Percentiles rank a stretch among this genome's conserved stretches.
Conservation (phyloP, 2,113 vertebrate genomes). For the Lathamus discolor region DNA sequence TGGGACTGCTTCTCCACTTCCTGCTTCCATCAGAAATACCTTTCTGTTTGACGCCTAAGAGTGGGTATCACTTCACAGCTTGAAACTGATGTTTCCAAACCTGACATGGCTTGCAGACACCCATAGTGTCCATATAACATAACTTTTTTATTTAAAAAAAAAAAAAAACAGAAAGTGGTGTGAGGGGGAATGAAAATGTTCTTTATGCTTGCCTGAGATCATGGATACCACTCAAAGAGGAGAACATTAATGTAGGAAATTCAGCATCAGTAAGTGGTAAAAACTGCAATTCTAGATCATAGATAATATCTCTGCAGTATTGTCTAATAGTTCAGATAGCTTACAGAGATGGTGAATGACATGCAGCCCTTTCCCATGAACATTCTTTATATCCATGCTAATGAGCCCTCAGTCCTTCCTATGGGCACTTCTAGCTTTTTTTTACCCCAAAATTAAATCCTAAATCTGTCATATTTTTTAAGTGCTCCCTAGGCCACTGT, state of each 20-base stretch:
- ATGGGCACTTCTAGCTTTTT: not conserved
- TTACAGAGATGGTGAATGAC: not conserved
- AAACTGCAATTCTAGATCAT: not conserved
- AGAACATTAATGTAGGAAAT: not conserved
- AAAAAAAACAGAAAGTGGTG: rapidly evolving
- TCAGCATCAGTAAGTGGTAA: not conserved
- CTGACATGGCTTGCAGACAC: not conserved
- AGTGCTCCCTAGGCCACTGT: not conserved
- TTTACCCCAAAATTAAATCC: not conserved
- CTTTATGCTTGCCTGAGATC: not conserved
- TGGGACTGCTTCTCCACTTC: not conserved
- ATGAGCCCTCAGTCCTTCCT: not conserved
- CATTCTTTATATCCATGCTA: not conserved
- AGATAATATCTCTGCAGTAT: not conserved
- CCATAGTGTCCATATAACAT: not conserved
- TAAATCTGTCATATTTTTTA: not conserved
- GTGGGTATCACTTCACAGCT: not conserved
- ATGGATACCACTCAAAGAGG: not conserved
- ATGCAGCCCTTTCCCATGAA: not conserved
- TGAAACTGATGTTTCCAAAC: not conserved
- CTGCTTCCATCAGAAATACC: not conserved
- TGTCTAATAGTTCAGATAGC: not conserved
- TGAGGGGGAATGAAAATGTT: not conserved
- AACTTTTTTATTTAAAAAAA: not conserved
- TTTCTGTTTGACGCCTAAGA: not conserved